These are phyloP conservation scores for Adineta ricciae DNA, from an alignment of 2,888 invertebrate genomes.

Conservation along the genomic window DNA sequence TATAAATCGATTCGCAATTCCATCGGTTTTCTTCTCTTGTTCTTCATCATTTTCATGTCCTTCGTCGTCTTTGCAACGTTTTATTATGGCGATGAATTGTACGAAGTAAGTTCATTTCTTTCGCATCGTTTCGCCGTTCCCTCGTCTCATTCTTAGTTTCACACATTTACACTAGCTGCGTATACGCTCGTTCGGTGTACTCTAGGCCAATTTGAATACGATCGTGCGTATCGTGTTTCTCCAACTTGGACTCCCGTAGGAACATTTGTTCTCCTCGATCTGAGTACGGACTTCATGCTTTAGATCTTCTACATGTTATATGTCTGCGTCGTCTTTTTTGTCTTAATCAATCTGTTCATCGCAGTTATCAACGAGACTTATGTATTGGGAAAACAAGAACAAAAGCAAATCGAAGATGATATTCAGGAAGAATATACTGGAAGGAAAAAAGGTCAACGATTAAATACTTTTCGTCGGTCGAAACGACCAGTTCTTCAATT, in stretches of 20 bases:
- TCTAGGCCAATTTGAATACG: slow-evolving; percentile 17
- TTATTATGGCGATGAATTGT: slow-evolving; percentile 1
- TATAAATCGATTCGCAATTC: neutral
- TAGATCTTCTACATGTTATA: slow-evolving; percentile 9
- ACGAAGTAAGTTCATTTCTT: neutral
- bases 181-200: slow-evolving; percentile 1
- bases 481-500: neutral
- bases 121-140: too few species aligned
- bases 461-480: neutral
- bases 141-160: neutral
- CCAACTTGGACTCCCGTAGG: slow-evolving; percentile 3
- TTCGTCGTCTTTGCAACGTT: neutral
- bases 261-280: neutral
- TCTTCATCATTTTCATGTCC: neutral
- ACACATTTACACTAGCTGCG: neutral
- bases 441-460: neutral
- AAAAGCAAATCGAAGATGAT: neutral
- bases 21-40: neutral
- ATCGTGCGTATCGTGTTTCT: slow-evolving; percentile 2
- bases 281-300: neutral
- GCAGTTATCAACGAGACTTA: neutral
- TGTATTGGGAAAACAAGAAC: neutral
- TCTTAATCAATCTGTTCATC: neutral
- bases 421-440: neutral
- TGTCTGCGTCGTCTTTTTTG: neutral